Evolutionary conservation across 2,888 invertebrate genomes (phyloP).

Genomic region (Ectropis crepuscularia): DNA sequence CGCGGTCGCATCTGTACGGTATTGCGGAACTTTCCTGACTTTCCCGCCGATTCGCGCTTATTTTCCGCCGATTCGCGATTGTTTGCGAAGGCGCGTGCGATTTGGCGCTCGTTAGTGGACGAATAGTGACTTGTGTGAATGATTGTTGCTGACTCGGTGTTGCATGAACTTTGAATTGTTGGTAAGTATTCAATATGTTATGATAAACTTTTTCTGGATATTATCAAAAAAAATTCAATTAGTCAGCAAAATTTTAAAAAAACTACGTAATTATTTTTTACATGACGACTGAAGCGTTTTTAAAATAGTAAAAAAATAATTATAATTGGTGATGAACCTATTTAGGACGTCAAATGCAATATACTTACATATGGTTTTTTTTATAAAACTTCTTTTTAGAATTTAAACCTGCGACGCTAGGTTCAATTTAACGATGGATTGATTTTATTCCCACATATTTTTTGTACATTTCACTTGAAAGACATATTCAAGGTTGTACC

Average conservation of each 20-base stretch:
- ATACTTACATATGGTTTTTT: too few species aligned
- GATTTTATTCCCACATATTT: too few species aligned
- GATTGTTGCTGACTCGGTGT: constrained; percentile 17
- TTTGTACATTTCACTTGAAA: too few species aligned
- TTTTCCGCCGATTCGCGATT: constrained; percentile 41
- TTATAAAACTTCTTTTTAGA: too few species aligned
- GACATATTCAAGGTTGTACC: too few species aligned
- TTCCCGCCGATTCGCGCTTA: constrained; percentile 49
- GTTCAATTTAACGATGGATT: too few species aligned
- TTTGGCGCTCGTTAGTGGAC: constrained; percentile 23
- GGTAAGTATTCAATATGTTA: constrained; percentile 11
- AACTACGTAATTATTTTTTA: neutral
- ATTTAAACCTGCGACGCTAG: too few species aligned
- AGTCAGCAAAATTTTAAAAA: neutral
- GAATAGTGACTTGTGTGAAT: constrained; percentile 35
- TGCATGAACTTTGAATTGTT: constrained; percentile 14
- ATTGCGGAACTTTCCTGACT: constrained; percentile 58
- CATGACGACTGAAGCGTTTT: neutral
- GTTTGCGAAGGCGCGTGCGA: constrained; percentile 36
- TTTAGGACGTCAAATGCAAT: too few species aligned
- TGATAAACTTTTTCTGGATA: neutral
- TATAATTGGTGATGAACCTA: neutral
- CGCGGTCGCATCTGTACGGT: constrained; percentile 50
- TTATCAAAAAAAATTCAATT: too few species aligned
- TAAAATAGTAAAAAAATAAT: neutral